Percentiles rank a stretch among this genome's conserved stretches.
phyloP scores from a whole-genome alignment of 2,888 invertebrate genomes.

The Allygus modestus region DNA sequence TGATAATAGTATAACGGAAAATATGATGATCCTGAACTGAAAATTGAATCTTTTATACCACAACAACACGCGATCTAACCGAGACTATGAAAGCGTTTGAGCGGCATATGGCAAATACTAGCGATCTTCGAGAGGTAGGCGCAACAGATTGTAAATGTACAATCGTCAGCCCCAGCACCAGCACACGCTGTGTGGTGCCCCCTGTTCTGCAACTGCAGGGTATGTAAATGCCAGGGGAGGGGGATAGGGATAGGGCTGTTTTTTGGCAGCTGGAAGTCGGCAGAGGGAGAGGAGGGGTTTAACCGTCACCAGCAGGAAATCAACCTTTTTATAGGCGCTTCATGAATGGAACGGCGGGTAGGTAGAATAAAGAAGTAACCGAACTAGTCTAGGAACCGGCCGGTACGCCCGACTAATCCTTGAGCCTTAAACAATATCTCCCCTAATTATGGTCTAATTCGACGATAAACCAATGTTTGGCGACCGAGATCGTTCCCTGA shows the following conservation, averaged over 20 bases:
- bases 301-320: conserved; percentile 59
- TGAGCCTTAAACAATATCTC: background rate
- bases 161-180: background rate
- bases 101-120: background rate
- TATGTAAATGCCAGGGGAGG: conserved; percentile 36
- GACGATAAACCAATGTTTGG: background rate
- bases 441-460: background rate
- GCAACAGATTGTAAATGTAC: background rate
- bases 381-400: conserved; percentile 21
- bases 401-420: background rate
- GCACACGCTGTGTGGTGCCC: background rate
- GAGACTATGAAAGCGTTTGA: no score
- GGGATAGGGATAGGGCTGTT: conserved; percentile 12
- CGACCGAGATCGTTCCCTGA: background rate
- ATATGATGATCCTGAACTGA: no score
- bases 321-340: conserved; percentile 41
- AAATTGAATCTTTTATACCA: no score
- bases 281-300: conserved; percentile 31
- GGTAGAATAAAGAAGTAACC: conserved; percentile 42
- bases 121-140: background rate
- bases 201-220: conserved; percentile 1
- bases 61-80: no score
- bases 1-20: no score
- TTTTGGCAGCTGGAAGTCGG: conserved; percentile 56
- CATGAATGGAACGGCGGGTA: conserved; percentile 40